phyloP scores from a whole-genome alignment of 2,797 vertebrate genomes.

The Buphagus erythrorhynchus region DNA sequence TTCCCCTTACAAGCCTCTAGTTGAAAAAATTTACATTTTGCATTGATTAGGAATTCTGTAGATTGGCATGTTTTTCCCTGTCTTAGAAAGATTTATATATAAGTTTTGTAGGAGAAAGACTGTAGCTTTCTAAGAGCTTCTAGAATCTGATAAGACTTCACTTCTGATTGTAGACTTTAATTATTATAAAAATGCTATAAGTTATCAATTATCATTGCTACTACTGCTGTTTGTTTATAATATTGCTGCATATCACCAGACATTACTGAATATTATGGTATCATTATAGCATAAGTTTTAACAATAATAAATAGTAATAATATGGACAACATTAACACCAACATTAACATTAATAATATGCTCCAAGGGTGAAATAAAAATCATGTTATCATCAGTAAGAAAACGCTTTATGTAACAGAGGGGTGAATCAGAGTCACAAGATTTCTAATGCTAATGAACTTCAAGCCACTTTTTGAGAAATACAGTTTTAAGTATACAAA shows the following conservation, averaged over 20 bases:
- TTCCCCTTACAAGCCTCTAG: neutral
- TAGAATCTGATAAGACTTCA: neutral
- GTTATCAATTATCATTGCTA: neutral
- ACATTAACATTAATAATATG: neutral
- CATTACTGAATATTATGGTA: neutral
- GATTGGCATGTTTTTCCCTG: neutral
- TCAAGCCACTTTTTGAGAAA: neutral
- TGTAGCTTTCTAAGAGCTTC: neutral
- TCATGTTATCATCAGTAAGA: neutral
- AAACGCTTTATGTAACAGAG: neutral
- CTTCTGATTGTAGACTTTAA: neutral
- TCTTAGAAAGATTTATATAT: neutral
- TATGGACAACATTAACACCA: neutral
- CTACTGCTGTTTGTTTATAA: neutral
- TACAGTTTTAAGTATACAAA: neutral
- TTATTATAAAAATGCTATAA: neutral
- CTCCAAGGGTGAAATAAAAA: neutral
- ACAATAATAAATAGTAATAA: neutral
- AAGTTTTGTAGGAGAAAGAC: neutral
- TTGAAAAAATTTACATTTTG: neutral
- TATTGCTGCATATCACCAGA: neutral
- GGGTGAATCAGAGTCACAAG: neutral
- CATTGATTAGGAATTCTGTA: neutral
- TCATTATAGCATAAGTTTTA: neutral
- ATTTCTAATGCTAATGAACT: neutral